Base-by-base conservation (phyloP, 1,140 invertebrate species). In the Drosophila equinoxialis region DNA sequence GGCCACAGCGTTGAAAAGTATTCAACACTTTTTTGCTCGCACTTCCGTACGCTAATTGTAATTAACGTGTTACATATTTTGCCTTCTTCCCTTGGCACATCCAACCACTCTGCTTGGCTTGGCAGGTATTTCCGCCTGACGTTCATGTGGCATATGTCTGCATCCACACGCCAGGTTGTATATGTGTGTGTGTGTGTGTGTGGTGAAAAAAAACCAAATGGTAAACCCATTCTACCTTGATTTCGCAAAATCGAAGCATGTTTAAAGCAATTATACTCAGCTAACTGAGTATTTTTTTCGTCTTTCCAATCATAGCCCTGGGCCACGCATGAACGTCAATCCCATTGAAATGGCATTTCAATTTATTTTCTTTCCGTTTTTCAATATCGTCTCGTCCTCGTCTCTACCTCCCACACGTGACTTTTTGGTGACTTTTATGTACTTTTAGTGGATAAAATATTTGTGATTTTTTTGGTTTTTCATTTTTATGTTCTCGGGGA, bases 31-130 rank as follows among this genome's bases (percentile, higher is more conserved):
- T 70, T 81, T 77, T 63, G 68, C 68, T 63, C 67, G 75, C 79
- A 87, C 84, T 82, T 87, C 83, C 76, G 79, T 77, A 70, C 68
- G 84, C 83, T 87, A 87, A 87, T 87, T 86, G 83, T 86, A 86
- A 83, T 86, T 86, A 86, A 87, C 83, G 84, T 86, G 83, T 87
- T 87, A 81, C 79, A 83, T 83, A 79, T 82, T 81, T 76, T 70
- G 58, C 35, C 55, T 20, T 39, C 20, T 35, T 30, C 54, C 54
- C 61, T 57, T 30, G 48, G 48, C 55, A 61, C 54, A 17, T 14
- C 11, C 10, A 4, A 3, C 37, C 37, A 11, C 3, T 13, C 37
- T 11, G 10, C 37, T 13, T 45, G 63, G 37, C 42, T 39, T 45
- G 64, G 65, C 71, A 72, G 60, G 51, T 51, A 51, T 51, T 51